Evolutionary conservation across 2,797 vertebrate genomes (phyloP), one percentile per base, ranked within the genome.

Genomic region (Clamator glandarius): DNA sequence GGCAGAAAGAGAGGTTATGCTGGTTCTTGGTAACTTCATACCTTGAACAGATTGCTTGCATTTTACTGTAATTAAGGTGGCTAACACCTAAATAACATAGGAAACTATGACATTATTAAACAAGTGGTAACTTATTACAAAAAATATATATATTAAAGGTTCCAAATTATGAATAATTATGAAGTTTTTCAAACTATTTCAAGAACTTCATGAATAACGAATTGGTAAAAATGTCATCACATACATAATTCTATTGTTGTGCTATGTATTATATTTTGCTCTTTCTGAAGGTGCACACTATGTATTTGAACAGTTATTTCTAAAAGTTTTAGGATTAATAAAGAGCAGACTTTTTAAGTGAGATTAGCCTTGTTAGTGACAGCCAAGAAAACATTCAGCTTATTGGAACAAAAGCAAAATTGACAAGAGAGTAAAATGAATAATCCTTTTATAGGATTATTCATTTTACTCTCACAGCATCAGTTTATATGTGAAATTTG

Each of bases 1-100:
- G 4, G 9, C 0, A 1, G 41, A 4, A 24, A 80, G 19, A 48
- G 10, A 3, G 12, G 7, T 25, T 5, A 9, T 35, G 21, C 2
- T 2, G 2, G 11, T 39, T 17, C 9, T 10, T 18, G 20, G 16
- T 7, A 83, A 59, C 21, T 63, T 76, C 4, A 0, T 51, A 57
- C 31, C 35, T 85, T 87, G 41, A 70, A 39, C 21, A 85, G 13
- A 35, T 58, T 73, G 18, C 15, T 73, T 89, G 11, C 20, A 50
- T 87, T 93, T 82, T 79, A 28, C 31, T 78, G 23, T 42, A 54
- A 70, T 84, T 89, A 79, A 87, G 9, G n/a, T 63, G n/a, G 19
- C 24, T 86, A 92, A 86, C 3, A 39, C 9, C n/a, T 66, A 35
- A 84, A 54, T 55, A 84, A 52, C 15, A 78, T 9, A 69, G 33